Base-by-base conservation (phyloP, 2,113 vertebrate species). In the Halcyon malimbica region DNA sequence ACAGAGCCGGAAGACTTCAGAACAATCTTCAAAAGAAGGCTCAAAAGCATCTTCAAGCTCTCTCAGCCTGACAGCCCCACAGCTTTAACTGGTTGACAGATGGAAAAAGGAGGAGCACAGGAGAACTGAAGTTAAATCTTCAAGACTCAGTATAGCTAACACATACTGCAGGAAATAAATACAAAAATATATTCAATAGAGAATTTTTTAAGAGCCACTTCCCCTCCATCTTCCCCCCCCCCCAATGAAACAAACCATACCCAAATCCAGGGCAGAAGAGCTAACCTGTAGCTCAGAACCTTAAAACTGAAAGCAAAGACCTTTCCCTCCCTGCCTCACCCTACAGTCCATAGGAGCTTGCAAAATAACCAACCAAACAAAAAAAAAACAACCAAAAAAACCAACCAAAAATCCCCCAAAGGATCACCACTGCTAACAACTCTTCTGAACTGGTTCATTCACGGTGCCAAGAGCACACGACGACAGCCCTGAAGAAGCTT, bases 11-110 rank as follows among this genome's bases (percentile, higher is more conserved):
- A 63, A 81, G 48, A 53, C 60, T 68, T 93, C 57, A 75, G 62
- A 92, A 60, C 20, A 64, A 41, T 39, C 92, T 93, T 90, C 92
- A 94, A 87, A 94, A 87, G 85, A 33, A 35, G 23, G 41, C 80
- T 88, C 83, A 80, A 70, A 91, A 93, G 74, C 83, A 87, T 85
- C 81, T 79, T 59, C 33, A 73, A 57, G 68, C 87, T 87, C 0
- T 0, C 44, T 89, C 29, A 68, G 91, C 39, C 75, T 85, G 82
- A 76, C 84, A 87, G 89, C 51, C 70, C 77, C 69, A 23, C 37
- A 64, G 85, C 74, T 93, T 68, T 65, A 80, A 73, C 54, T 37
- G n/a, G 25, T 0, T 83, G 69, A 67, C 42, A 87, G 89, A 83
- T 51, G 65, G 74, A 81, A 93, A 83, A 56, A 33, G 25, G 15